A percentile compares a stretch with the other conserved stretches of the same genome.
Evolutionary conservation across 1,140 invertebrate genomes (phyloP).

Genomic region (Penaeus japonicus): DNA sequence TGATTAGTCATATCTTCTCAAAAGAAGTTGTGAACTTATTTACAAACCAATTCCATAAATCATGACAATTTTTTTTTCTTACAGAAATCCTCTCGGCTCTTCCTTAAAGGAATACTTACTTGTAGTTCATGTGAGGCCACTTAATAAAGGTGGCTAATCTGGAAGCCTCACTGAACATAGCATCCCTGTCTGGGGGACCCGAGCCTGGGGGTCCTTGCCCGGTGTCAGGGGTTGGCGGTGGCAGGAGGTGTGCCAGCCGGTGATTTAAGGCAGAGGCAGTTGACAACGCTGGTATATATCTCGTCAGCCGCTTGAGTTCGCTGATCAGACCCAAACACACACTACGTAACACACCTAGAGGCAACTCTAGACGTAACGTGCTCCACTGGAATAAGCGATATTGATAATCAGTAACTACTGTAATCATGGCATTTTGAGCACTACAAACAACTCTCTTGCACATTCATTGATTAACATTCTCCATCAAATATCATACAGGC

Average conservation of each 20-base stretch:
- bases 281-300: constrained; percentile 82
- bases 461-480: no score
- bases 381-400: constrained; percentile 79
- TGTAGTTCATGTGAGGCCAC: constrained; percentile 97
- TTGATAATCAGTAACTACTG: constrained; percentile 32
- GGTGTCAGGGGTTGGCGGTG: constrained; percentile 56
- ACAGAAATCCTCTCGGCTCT: no score
- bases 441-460: constrained; percentile 10
- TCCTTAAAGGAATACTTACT: constrained; percentile 77
- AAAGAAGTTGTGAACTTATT: no score
- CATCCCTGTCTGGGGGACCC: constrained; percentile 70
- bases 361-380: constrained; percentile 82
- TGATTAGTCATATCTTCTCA: no score
- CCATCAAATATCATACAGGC: no score
- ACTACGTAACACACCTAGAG: constrained; percentile 78
- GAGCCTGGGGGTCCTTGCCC: constrained; percentile 62
- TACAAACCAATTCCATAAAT: no score
- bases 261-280: constrained; percentile 89
- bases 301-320: constrained; percentile 82
- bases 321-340: constrained; percentile 80
- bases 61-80: no score
- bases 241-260: constrained; percentile 65
- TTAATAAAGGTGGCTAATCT: constrained; percentile 87
- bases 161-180: constrained; percentile 92
- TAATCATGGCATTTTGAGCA: neutral